Evolutionary conservation across 1,140 invertebrate species (phyloP).

Genomic region (Apis laboriosa): DNA sequence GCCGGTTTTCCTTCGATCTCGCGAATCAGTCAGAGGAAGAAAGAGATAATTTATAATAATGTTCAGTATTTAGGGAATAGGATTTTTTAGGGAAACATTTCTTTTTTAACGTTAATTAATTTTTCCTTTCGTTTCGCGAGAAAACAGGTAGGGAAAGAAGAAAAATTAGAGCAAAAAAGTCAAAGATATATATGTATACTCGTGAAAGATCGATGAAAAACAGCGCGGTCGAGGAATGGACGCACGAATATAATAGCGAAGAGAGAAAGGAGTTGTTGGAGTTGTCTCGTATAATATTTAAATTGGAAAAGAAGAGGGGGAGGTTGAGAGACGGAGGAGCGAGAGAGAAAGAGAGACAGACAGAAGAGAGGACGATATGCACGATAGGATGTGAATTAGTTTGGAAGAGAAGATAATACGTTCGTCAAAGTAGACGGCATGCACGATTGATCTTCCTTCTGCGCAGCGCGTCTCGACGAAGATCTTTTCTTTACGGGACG

Average conservation of each 20-base stretch:
- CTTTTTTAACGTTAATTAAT: too few relatives aligned
- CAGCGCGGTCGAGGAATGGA: neutral
- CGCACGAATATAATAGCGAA: neutral
- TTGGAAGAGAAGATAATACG: slow-evolving; percentile 46
- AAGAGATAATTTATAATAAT: neutral
- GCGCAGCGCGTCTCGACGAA: slow-evolving; percentile 24
- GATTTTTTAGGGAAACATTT: neutral
- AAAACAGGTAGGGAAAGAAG: neutral
- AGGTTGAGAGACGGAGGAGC: slow-evolving; percentile 21
- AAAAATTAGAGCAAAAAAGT: neutral
- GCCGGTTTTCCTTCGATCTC: slow-evolving; percentile 17
- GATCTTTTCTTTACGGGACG: neutral
- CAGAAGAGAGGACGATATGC: slow-evolving; percentile 19
- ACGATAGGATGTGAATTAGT: slow-evolving; percentile 44
- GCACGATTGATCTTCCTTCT: slow-evolving; percentile 48
- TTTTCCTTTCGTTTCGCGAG: neutral
- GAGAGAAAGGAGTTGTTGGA: slow-evolving; percentile 31
- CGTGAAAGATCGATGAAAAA: slow-evolving; percentile 7
- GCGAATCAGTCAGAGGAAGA: neutral
- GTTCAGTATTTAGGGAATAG: too few relatives aligned
- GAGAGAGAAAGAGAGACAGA: slow-evolving; percentile 42
- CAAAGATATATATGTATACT: neutral
- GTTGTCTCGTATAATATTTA: neutral
- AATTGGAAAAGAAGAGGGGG: slow-evolving; percentile 21
- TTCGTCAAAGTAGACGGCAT: slow-evolving; percentile 53